Conservation (phyloP, 2,888 invertebrate species). For the Oscheius sp. region DNA sequence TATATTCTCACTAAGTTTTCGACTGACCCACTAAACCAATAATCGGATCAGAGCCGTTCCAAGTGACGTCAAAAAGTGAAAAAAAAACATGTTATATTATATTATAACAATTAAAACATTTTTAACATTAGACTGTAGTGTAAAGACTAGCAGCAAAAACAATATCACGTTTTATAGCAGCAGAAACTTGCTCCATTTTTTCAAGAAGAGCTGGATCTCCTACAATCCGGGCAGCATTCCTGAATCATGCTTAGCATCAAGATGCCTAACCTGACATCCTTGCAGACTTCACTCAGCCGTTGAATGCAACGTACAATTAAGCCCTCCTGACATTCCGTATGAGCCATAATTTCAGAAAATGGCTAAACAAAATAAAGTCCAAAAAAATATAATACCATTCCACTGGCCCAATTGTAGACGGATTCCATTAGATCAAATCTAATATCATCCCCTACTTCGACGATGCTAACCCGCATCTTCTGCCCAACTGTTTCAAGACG, state of each 20-base stretch:
- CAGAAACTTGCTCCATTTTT: constrained; percentile 90
- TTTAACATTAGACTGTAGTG: constrained; percentile 32
- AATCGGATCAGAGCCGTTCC: too few relatives aligned
- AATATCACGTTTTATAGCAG: constrained; percentile 92
- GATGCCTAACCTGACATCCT: constrained; percentile 81
- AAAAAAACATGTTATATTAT: too few relatives aligned
- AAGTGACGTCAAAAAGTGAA: too few relatives aligned
- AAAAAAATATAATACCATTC: constrained; percentile 76
- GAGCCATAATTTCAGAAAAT: constrained; percentile 89
- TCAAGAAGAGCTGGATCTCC: constrained; percentile 89
- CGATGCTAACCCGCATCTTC: constrained; percentile 9
- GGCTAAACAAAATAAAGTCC: constrained; percentile 75
- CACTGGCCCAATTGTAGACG: constrained; percentile 93
- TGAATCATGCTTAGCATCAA: constrained; percentile 2
- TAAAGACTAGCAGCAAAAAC: constrained; percentile 97
- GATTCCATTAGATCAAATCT: constrained; percentile 92
- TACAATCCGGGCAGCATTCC: constrained; percentile 89
- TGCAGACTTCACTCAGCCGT: constrained; percentile 88
- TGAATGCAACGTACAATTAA: constrained; percentile 97
- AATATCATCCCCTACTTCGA: constrained; percentile 72
- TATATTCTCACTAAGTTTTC: too few relatives aligned
- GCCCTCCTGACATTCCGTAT: constrained; percentile 95
- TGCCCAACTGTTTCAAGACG: constrained; percentile 62
- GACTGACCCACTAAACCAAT: too few relatives aligned
- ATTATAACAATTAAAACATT: not conserved